Evolutionary conservation across 1,140 invertebrate species (phyloP).

Genomic region (Pentalonia nigronervosa): DNA sequence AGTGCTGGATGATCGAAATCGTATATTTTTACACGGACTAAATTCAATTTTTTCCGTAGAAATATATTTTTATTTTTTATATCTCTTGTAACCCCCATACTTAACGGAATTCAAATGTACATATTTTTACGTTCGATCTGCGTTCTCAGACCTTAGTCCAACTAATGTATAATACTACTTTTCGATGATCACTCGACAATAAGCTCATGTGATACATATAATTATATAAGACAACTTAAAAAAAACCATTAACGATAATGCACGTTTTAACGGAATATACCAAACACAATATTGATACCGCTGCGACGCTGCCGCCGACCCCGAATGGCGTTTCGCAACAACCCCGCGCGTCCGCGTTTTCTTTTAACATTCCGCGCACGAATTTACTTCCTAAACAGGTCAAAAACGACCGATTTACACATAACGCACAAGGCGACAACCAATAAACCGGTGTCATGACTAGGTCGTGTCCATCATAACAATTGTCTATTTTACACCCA

Average conservation of each 20-base stretch:
- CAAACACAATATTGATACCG: background rate
- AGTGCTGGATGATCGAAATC: background rate
- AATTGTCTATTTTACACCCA: background rate
- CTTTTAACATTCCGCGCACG: conserved; percentile 37
- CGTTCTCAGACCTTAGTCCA: background rate
- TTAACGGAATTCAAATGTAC: background rate
- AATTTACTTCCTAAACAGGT: conserved; percentile 45
- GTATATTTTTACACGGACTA: background rate
- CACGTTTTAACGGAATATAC: background rate
- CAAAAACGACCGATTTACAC: conserved; percentile 22
- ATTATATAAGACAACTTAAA: background rate
- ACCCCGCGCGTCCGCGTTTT: background rate
- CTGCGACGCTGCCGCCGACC: background rate
- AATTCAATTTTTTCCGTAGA: background rate
- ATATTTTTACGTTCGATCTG: background rate
- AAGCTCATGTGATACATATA: background rate
- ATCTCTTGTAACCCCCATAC: background rate
- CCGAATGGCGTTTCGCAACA: conserved; percentile 25
- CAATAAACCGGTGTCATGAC: background rate
- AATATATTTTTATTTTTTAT: background rate
- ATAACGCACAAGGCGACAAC: background rate
- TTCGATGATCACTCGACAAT: background rate
- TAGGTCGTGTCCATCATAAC: background rate
- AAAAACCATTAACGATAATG: background rate
- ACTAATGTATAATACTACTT: background rate